These are phyloP conservation scores for Poeciliopsis occidentalis DNA, from an alignment of 2,113 vertebrate genomes.

Conservation along the genomic window DNA sequence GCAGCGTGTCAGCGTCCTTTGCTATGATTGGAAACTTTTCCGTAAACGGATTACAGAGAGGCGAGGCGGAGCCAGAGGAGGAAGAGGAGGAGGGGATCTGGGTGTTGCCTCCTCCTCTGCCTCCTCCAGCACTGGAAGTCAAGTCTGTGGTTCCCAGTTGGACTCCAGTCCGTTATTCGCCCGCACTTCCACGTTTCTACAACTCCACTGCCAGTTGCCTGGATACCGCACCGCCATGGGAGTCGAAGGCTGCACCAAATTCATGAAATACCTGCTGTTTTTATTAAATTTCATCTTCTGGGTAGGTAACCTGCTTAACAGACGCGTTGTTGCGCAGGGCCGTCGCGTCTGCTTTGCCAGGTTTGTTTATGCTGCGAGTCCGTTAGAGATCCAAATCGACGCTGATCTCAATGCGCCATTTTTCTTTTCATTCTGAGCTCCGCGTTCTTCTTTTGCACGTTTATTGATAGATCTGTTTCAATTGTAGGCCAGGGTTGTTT, in stretches of 20 bases:
- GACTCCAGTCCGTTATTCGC: neutral
- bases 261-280: conserved; percentile 95
- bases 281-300: conserved; percentile 97
- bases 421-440: no score
- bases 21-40: no score
- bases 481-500: no score
- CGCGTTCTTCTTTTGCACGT: no score
- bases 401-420: no score
- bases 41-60: no score
- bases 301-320: conserved; percentile 76
- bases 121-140: conserved; percentile 10
- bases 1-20: neutral
- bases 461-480: no score
- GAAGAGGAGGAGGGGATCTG: conserved; percentile 43
- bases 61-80: no score
- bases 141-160: neutral
- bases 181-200: neutral
- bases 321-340: conserved; percentile 8
- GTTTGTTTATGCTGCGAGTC: no score
- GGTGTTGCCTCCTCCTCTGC: conserved; percentile 76
- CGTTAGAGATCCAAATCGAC: neutral
- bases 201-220: neutral
- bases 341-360: neutral
- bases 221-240: conserved; percentile 80
- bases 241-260: conserved; percentile 95